Evolutionary conservation across 2,888 invertebrate species (phyloP), one percentile per base, ranked within the genome.

Genomic region (Drosophila prolongata): DNA sequence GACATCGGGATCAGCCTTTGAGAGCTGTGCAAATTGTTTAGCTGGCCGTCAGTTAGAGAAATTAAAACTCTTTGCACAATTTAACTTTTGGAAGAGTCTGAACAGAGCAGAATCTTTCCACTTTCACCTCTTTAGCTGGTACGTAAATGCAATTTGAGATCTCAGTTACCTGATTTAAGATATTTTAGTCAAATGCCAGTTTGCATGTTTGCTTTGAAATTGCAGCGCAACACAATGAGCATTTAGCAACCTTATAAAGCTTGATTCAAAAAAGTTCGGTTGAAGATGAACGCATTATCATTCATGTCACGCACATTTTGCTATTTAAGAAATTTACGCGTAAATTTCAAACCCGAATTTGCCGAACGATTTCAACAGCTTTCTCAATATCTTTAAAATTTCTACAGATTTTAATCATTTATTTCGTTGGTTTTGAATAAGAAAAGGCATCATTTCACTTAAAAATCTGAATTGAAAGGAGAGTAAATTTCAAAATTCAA

Each of bases 21-120:
- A 66, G 66, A 67, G 66, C 66, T 66, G 40, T 55, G 68, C 66
- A 66, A 66, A 66, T 66, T 66, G 68, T 66, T 66, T 55, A 67
- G 64, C 53, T 44, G 44, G 50, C 42, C 50, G 34, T 49, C 58
- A 49, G 58, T 49, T 50, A 60, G 58, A 62, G 55, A 75, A 82
- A 79, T 85, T 74, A 68, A 79, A 85, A 82, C 68, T 47, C 66
- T 66, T 79, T 75, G 77, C 79, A 62, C 58, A 75, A 79, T 77
- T 77, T 77, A 70, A 77, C 65, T 66, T 37, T 19, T 2, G 40
- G 38, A 35, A 13, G 16, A 14, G 54, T 24, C 10, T n/a, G 19
- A 24, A 6, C 35, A 30, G 10, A 46, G 6, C 19, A 10, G 38
- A 4, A 14, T 49, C 13, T 34, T 14, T 37, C 24, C 46, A 19